A percentile compares a stretch with the other conserved stretches of the same genome.
phyloP scores from a whole-genome alignment of 92 coral and sea anemone genomes.

The Palythoa grandiflora region DNA sequence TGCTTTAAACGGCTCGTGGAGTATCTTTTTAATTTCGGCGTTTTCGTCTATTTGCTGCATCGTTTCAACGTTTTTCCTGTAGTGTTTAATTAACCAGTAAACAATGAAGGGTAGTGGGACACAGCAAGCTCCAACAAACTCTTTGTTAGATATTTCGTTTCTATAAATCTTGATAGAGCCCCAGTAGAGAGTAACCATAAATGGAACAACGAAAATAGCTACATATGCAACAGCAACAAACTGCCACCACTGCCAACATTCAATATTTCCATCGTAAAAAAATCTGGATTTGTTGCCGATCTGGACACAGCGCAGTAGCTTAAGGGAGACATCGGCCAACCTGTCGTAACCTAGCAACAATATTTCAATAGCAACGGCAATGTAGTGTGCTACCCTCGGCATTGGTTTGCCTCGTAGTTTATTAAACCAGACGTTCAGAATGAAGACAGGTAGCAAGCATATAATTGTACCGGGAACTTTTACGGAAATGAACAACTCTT shows the following conservation, averaged over 20 bases:
- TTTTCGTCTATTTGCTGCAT: neutral
- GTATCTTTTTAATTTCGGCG: constrained; percentile 44
- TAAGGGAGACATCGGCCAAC: constrained; percentile 57
- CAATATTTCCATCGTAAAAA: constrained; percentile 52
- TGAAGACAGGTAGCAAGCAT: constrained; percentile 32
- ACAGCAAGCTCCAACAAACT: constrained; percentile 54
- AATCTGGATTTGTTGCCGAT: constrained; percentile 35
- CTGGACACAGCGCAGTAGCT: constrained; percentile 58
- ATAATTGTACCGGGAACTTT: constrained; percentile 54
- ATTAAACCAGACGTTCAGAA: constrained; percentile 22
- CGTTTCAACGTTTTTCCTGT: neutral
- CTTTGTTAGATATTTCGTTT: constrained; percentile 45
- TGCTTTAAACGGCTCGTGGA: constrained; percentile 53
- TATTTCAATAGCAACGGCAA: constrained; percentile 51
- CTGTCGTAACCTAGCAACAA: constrained; percentile 64
- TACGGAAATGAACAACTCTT: constrained; percentile 49
- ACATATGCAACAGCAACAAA: constrained; percentile 28
- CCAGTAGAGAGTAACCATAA: constrained; percentile 54
- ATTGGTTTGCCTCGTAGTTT: neutral
- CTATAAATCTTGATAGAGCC: constrained; percentile 52
- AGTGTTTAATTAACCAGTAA: constrained; percentile 32
- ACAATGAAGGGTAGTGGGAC: constrained; percentile 52
- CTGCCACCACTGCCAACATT: constrained; percentile 74
- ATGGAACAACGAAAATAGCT: constrained; percentile 35
- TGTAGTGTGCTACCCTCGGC: constrained; percentile 23